Evolutionary conservation across 2,113 vertebrate species (phyloP).

Genomic region (Gorsachius goisagi): DNA sequence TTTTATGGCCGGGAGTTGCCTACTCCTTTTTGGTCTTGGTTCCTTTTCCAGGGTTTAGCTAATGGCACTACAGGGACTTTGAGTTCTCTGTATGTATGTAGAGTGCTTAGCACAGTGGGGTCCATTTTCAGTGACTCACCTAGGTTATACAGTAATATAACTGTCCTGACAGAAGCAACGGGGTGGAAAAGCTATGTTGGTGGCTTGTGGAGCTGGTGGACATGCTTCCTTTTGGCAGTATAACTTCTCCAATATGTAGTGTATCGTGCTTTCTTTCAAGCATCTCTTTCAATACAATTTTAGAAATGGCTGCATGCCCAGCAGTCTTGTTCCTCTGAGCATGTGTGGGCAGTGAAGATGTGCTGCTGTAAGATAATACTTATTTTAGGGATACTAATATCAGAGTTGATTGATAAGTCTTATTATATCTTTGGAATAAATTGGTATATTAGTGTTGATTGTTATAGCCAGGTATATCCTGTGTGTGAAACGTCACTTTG

Average conservation of each 20-base stretch:
- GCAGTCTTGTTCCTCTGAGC: background rate
- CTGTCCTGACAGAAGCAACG: background rate
- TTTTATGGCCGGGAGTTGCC: background rate
- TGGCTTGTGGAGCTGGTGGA: background rate
- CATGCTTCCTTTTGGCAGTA: background rate
- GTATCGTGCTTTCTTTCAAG: background rate
- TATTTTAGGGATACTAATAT: background rate
- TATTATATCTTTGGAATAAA: background rate
- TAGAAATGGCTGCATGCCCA: background rate
- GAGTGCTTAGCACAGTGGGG: background rate
- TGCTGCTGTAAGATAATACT: background rate
- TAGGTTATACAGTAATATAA: background rate
- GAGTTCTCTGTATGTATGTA: background rate
- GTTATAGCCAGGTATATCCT: background rate
- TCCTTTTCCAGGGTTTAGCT: background rate
- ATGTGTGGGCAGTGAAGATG: background rate
- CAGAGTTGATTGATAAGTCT: background rate
- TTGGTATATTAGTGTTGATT: background rate
- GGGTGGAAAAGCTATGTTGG: accelerated
- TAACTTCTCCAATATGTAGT: background rate
- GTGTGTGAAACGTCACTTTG: background rate
- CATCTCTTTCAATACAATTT: background rate
- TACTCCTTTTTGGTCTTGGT: background rate
- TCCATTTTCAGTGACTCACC: background rate
- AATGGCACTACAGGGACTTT: background rate